A percentile compares a stretch with the other conserved stretches of the same genome.
These are phyloP conservation scores for Neogale vison DNA, from an alignment of 2,113 vertebrate genomes.

Conservation along the genomic window DNA sequence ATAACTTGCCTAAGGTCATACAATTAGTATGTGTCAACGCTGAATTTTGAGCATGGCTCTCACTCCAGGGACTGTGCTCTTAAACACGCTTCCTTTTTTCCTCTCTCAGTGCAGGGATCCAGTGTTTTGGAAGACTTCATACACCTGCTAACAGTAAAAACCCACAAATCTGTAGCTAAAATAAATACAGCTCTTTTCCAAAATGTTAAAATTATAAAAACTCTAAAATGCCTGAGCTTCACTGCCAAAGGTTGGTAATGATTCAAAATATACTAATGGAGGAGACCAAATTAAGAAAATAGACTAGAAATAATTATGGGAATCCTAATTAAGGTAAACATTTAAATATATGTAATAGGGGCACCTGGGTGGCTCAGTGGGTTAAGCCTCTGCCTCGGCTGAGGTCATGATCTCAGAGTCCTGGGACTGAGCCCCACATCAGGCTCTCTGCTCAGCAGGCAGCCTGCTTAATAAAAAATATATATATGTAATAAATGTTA, in stretches of 20 bases:
- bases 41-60: background rate
- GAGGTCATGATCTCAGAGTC: too few species aligned
- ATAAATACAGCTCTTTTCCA: constrained; percentile 25
- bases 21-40: background rate
- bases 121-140: background rate
- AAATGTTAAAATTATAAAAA: constrained; percentile 37
- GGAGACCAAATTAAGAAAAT: background rate
- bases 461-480: too few species aligned
- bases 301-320: background rate
- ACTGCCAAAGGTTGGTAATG: constrained; percentile 1
- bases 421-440: too few species aligned
- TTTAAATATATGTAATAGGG: background rate
- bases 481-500: background rate
- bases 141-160: background rate
- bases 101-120: background rate
- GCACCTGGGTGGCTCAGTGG: too few species aligned
- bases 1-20: background rate
- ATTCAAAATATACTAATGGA: constrained; percentile 22
- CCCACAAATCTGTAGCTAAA: background rate
- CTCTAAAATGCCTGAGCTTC: background rate
- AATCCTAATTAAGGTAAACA: constrained; percentile 15
- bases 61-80: background rate
- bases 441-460: too few species aligned
- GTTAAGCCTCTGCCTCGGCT: too few species aligned
- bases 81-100: background rate